These are phyloP conservation scores for Verasper variegatus DNA, from an alignment of 2,113 vertebrate species.

Conservation along the genomic window DNA sequence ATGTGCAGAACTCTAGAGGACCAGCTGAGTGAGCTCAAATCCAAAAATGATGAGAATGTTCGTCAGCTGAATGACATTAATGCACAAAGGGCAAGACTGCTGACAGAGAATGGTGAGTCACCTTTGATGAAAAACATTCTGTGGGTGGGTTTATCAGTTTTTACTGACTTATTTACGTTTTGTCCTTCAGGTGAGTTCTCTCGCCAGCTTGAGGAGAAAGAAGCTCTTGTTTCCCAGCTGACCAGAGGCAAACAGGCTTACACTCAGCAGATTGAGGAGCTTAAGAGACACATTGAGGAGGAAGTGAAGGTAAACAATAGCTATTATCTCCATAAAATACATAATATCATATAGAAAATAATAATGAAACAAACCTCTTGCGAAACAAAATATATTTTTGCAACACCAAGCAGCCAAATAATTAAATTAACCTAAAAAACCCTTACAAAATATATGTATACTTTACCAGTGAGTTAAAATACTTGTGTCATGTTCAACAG, in stretches of 20 bases:
- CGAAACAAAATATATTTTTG: background rate
- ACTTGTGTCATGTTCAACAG: conserved; percentile 62
- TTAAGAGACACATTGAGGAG: conserved; percentile 86
- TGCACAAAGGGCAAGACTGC: conserved; percentile 50
- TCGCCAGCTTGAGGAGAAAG: conserved; percentile 48
- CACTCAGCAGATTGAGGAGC: conserved; percentile 79
- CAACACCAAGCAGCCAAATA: background rate
- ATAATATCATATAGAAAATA: background rate
- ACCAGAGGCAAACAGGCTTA: conserved; percentile 8
- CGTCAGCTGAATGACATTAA: conserved; percentile 53
- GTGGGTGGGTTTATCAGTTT: background rate
- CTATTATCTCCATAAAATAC: background rate
- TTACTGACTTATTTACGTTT: background rate
- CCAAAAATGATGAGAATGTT: conserved; percentile 62
- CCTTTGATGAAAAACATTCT: background rate
- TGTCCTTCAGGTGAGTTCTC: conserved; percentile 78
- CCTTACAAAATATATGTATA: background rate
- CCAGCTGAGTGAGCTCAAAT: conserved; percentile 86
- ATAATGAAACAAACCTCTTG: background rate
- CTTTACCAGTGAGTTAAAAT: background rate
- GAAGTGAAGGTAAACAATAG: conserved; percentile 73
- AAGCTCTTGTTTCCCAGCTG: conserved; percentile 10
- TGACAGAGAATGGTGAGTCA: conserved; percentile 60
- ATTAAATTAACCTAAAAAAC: no score
- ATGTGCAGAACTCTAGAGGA: conserved; percentile 89